Evolutionary conservation across 2,888 invertebrate species (phyloP), one percentile per base, ranked within the genome.

Genomic region (Heteromurus nitidus): DNA sequence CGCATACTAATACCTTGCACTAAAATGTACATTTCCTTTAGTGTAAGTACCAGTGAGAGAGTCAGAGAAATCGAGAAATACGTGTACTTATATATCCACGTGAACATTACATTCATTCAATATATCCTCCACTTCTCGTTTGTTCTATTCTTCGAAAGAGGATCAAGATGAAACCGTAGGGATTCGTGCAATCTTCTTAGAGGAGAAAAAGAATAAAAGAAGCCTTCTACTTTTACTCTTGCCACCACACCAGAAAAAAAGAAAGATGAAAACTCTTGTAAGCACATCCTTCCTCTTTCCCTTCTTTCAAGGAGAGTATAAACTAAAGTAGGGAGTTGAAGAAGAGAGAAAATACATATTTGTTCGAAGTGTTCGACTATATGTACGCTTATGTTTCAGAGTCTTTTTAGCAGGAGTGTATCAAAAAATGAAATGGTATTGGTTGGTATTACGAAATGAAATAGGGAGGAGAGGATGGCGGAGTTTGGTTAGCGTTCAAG

Each of bases 101-200:
- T 22, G 20, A 26, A 28, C 55, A 69, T 69, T 18, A 1, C 18
- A 28, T 28, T 13, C 18, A 31, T 2, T 31, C 62, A 3, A 7
- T 13, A 53, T n/a, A 58, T 26, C 31, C 55, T 64, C 65, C 64
- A 65, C 53, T 69, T 76, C 76, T 60, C 42, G 67, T 64, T 75
- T 73, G 60, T 28, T 50, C 16, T 75, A 22, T 58, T 58, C 68
- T 31, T 50, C 20, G 60, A 55, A 76, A 68, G 60, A 68, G 76
- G 76, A 68, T 76, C 68, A 76, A 76, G 76, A 68, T 24, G 76
- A 68, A 76, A 69, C 68, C 76, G 68, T 76, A 67, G 76, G 76
- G 76, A 76, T 76, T 76, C 76, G 53, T 44, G 67, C 76, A 76
- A 76, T 76, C 76, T 58, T 68, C 76, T 76, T 76, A 76, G 18